Evolutionary conservation across 2,113 vertebrate species (phyloP), one percentile per base, ranked within the genome.

Genomic region (Elachura formosa): DNA sequence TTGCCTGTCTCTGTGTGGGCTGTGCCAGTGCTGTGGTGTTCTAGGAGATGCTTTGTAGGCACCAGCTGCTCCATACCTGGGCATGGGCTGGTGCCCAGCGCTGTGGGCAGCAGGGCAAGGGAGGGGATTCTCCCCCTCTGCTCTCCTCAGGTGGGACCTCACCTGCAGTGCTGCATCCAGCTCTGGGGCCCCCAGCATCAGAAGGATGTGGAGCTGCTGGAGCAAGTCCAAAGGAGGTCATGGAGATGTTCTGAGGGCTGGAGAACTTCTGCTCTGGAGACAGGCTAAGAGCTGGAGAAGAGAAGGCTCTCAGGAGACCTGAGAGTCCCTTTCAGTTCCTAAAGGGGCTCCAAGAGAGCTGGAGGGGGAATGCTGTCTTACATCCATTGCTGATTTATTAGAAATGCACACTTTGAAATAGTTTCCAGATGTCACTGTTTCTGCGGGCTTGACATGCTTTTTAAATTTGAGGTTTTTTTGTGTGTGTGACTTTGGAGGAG

Each of bases 31-130:
- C 72, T 38, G 0, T 11, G 29, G 33, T 25, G 5, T 43, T 13
- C 0, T 8, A 9, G 72, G 67, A 61, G 33, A 10, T 21, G 41
- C 29, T 40, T 36, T 9, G 26, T 11, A 3, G 41, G 51, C 36
- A 2, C 48, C 0, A 2, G 1, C 8, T 40, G 40, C 56, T 29
- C 45, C 0, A 1, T 13, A 3, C 62, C 10, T 8, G n/a, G 51
- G 12, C 10, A 3, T 36, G 66, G 51, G 43, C 68, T 45, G 45
- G n/a, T n/a, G 28, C n/a, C 13, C 61, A 38, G 56, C 19, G 10
- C 1, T 9, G 15, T 24, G 43, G 33, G 76, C 59, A 59, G 68
- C n/a, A 74, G 52, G 14, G 5, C 4, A 8, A 40, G 24, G 43
- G 24, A 74, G n/a, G 61, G 11, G n/a, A 52, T 81, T 67, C 20